These are phyloP conservation scores for Patiria miniata DNA, from an alignment of 35 echinoderm and acorn worm genomes.

Conservation along the genomic window DNA sequence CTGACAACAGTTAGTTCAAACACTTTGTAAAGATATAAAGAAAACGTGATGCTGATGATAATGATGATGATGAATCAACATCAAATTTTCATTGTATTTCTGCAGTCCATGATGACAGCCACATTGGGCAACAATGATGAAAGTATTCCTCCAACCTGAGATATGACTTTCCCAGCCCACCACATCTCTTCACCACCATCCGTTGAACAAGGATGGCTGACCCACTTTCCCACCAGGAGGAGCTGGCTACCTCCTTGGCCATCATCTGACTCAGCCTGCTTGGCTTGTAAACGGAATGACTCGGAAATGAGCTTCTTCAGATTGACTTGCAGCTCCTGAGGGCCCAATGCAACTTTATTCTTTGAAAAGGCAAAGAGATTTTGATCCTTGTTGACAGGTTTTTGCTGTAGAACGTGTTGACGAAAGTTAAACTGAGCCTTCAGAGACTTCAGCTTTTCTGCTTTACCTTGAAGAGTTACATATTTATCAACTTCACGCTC, in stretches of 20 bases:
- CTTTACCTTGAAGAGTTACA: not conserved
- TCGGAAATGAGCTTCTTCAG: not conserved
- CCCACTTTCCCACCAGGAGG: not conserved
- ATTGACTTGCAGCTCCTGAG: not conserved
- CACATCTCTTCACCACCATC: not conserved
- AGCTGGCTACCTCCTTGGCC: not conserved
- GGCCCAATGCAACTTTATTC: not conserved
- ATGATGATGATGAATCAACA: too few species aligned
- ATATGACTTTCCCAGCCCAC: conserved; percentile 28
- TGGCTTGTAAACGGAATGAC: not conserved
- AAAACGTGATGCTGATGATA: too few species aligned
- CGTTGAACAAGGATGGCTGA: not conserved
- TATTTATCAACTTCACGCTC: not conserved
- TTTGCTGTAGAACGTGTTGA: not conserved
- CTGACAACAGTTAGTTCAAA: too few species aligned
- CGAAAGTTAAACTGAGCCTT: conserved; percentile 23
- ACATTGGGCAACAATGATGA: too few species aligned
- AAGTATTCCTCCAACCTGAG: conserved; percentile 40
- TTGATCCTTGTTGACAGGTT: not conserved
- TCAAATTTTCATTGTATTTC: too few species aligned
- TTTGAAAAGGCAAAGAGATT: conserved; percentile 14
- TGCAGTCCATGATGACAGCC: too few species aligned
- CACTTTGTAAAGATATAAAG: too few species aligned
- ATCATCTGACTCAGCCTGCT: not conserved
- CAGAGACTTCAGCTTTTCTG: conserved; percentile 23